Evolutionary conservation across 2,797 vertebrate genomes (phyloP).

Genomic region (Sebastes hubbsi): DNA sequence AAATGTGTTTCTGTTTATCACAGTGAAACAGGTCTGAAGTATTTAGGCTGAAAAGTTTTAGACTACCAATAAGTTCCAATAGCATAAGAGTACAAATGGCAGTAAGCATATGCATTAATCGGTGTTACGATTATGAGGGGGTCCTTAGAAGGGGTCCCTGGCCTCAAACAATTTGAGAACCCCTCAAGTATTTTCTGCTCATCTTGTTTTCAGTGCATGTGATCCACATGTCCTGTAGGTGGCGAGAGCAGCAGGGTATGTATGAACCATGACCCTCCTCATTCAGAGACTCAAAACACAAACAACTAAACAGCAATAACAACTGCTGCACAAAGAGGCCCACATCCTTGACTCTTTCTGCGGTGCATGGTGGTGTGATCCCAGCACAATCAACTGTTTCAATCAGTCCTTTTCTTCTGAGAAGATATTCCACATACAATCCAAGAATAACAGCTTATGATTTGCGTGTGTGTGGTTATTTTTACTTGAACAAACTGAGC

Average conservation of each 20-base stretch:
- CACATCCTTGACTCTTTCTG: not conserved
- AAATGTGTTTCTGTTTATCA: no score
- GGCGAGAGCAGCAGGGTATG: not conserved
- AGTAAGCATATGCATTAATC: no score
- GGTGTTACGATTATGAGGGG: no score
- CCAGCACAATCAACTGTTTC: not conserved
- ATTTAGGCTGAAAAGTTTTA: no score
- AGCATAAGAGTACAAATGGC: no score
- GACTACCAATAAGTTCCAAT: no score
- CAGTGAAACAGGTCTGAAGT: no score
- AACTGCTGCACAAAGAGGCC: not conserved
- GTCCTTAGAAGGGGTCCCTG: no score
- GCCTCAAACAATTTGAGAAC: no score
- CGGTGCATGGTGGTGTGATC: not conserved
- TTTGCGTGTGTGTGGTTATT: not conserved
- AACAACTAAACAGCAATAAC: slow-evolving; percentile 16
- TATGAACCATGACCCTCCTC: not conserved
- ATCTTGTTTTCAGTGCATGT: not conserved
- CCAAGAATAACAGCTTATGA: slow-evolving; percentile 39
- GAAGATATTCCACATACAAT: not conserved
- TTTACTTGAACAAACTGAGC: slow-evolving; percentile 6
- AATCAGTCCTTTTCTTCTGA: not conserved
- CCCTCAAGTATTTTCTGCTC: not conserved
- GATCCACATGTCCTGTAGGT: slow-evolving; percentile 1
- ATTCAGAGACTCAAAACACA: slow-evolving; percentile 6